Evolutionary conservation across 2,888 invertebrate species (phyloP), one percentile per base, ranked within the genome.

Genomic region (Dryococelus australis): DNA sequence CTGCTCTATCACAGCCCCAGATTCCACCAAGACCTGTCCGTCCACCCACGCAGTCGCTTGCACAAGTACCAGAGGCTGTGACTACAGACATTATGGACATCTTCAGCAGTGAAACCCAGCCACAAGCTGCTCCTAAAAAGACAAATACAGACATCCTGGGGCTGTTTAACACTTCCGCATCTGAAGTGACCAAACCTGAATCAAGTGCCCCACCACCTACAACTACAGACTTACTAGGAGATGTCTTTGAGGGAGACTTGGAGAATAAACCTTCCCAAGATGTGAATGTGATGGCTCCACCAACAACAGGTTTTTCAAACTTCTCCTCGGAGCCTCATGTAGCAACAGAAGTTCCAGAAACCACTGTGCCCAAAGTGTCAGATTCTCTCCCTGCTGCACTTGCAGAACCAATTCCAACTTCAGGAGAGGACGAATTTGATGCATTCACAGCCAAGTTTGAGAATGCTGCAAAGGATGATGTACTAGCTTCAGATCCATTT

Each of bases 371-470:
- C 53, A n/a, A 84, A 81, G 27, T 53, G 43, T 85, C 85, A 26
- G 86, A 28, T 27, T 35, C 13, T 51, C 80, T 43, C 84, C 86
- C 13, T 6, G 47, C 35, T 35, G 28, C 83, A 35, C 13, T 26
- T 26, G 13, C 85, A 16, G 43, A 53, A n/a, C 43, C 51, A 27
- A 16, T 9, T 10, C 20, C n/a, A 27, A 43, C 83, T 20, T 78
- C 78, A 28, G 53, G 0, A 26, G 88, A 94, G 0, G 96, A 96
- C 90, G 95, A 95, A 43, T 98, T 98, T 90, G 98, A 98, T 92
- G 98, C 97, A 0, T 98, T 98, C 90, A 95, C 97, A 5, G 96
- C 97, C 1, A 97, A 98, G 92, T 98, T 98, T 91, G 98, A 98
- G 90, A 96, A 95, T 78, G 95, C 95, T 35, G 91, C 90, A 24